phyloP scores from a whole-genome alignment of 2,888 invertebrate species.

The Tolmerus cingulatus region DNA sequence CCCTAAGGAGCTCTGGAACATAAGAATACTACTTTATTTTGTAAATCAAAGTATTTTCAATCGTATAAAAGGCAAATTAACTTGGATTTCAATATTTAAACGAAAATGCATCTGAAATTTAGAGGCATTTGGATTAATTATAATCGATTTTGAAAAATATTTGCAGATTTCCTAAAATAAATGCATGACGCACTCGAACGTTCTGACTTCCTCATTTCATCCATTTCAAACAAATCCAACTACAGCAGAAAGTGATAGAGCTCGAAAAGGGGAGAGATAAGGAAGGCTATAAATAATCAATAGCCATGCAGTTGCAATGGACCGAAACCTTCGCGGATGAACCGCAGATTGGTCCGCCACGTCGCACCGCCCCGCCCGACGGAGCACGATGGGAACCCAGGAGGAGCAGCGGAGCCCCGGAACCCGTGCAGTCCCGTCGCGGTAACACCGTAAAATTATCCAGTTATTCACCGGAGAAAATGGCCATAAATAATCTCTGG shows the following conservation, averaged over 20 bases:
- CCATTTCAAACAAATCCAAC: neutral
- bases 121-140: neutral
- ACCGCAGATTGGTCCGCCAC: neutral
- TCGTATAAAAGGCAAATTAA: no score
- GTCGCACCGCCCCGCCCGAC: neutral
- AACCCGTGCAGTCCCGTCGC: neutral
- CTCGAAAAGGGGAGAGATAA: neutral
- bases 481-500: slow-evolving; percentile 10
- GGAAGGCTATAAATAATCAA: neutral
- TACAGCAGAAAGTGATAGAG: neutral
- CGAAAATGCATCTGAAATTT: no score
- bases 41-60: no score
- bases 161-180: neutral
- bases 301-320: neutral
- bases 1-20: no score
- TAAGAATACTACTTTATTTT: no score
- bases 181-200: neutral
- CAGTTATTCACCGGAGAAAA: slow-evolving; percentile 25
- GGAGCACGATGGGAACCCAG: neutral
- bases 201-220: neutral
- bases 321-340: neutral
- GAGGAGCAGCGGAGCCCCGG: neutral
- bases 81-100: no score
- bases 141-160: neutral
- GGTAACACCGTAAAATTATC: neutral